Conservation (phyloP, 2,888 invertebrate species). For the Xestia xanthographa region DNA sequence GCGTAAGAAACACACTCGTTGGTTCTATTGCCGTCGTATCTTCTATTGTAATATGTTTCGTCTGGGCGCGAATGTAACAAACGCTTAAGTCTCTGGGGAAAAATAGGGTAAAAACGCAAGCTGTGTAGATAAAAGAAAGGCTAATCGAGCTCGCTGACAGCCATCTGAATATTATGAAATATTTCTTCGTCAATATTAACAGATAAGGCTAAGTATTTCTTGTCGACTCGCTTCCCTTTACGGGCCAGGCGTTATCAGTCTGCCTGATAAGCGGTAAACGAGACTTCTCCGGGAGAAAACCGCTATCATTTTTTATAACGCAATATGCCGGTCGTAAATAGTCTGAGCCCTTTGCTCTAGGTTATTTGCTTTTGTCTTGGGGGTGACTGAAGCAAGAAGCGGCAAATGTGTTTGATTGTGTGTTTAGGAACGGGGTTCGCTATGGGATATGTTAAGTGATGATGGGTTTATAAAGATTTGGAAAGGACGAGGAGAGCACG, state of each 20-base stretch:
- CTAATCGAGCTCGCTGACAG: constrained; percentile 69
- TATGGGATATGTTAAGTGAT: constrained; percentile 33
- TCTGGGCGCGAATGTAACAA: constrained; percentile 33
- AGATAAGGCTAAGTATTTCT: constrained; percentile 81
- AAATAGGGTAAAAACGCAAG: constrained; percentile 62
- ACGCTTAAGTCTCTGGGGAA: constrained; percentile 54
- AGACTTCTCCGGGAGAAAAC: constrained; percentile 79
- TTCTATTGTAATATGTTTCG: constrained; percentile 42
- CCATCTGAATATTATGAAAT: constrained; percentile 73
- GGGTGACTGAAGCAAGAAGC: constrained; percentile 63
- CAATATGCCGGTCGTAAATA: constrained; percentile 83
- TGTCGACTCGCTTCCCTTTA: constrained; percentile 80
- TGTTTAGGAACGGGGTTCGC: constrained; percentile 59
- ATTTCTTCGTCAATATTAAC: constrained; percentile 79
- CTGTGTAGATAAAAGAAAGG: constrained; percentile 71
- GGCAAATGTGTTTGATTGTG: constrained; percentile 70
- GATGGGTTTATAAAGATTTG: constrained; percentile 36
- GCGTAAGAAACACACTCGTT: constrained; percentile 26
- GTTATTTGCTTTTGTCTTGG: constrained; percentile 78
- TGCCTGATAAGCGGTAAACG: constrained; percentile 82
- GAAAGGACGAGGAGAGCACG: neutral
- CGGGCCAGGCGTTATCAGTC: constrained; percentile 79
- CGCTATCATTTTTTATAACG: constrained; percentile 85
- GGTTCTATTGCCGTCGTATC: constrained; percentile 46
- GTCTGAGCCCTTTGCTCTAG: constrained; percentile 73